Conservation (phyloP, 2,888 invertebrate species). For the Troides oblongomaculatus region DNA sequence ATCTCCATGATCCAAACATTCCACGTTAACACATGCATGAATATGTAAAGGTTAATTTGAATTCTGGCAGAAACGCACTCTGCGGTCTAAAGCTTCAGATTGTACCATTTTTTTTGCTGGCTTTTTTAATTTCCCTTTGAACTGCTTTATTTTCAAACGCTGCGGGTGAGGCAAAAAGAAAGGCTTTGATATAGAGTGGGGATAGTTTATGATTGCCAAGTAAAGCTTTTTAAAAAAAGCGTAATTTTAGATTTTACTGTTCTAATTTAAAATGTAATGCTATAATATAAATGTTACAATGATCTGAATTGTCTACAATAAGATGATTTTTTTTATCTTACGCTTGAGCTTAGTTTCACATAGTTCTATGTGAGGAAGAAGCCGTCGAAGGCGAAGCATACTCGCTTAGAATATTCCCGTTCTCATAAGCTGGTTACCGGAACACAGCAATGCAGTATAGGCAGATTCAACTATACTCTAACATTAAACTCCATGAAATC, state of each 20-base stretch:
- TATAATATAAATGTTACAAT: neutral
- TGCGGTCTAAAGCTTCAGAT: constrained; percentile 22
- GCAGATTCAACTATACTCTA: too few relatives aligned
- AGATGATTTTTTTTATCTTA: too few relatives aligned
- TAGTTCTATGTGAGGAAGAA: too few relatives aligned
- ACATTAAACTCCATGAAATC: too few relatives aligned
- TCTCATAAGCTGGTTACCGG: too few relatives aligned
- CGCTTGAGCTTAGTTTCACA: too few relatives aligned
- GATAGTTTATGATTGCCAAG: neutral
- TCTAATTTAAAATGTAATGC: neutral
- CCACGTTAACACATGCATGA: constrained; percentile 28
- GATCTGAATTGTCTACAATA: neutral
- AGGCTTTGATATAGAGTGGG: neutral
- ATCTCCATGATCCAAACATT: constrained; percentile 25
- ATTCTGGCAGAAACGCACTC: constrained; percentile 26
- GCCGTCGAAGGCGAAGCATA: too few relatives aligned
- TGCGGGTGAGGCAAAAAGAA: neutral
- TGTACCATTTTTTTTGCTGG: constrained; percentile 1
- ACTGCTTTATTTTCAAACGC: constrained; percentile 9
- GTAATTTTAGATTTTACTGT: neutral
- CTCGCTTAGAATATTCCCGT: too few relatives aligned
- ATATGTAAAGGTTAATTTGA: constrained; percentile 30
- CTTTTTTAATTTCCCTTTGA: constrained; percentile 18
- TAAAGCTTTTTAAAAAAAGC: neutral
- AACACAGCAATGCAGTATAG: too few relatives aligned